These are phyloP conservation scores for Eupithecia subfuscata DNA, from an alignment of 2,888 invertebrate genomes.

Conservation along the genomic window DNA sequence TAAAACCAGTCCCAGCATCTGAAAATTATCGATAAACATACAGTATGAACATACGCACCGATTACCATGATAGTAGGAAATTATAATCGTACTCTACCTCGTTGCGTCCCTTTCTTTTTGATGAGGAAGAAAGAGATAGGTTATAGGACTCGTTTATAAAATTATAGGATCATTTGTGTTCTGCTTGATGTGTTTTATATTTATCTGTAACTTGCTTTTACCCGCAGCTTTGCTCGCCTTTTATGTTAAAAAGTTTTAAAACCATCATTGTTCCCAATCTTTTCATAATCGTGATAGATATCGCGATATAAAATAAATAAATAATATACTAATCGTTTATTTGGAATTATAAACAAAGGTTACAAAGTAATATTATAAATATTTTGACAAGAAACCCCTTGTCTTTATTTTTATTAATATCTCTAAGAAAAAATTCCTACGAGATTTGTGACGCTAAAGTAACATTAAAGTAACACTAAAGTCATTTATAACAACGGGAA, in stretches of 20 bases:
- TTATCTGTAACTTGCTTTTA: conserved; percentile 21
- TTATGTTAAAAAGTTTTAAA: background rate
- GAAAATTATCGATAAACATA: conserved; percentile 55
- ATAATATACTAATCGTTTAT: background rate
- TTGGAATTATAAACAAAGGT: background rate
- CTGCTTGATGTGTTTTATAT: conserved; percentile 43
- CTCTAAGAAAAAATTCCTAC: background rate
- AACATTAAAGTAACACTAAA: no score
- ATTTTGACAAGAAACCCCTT: no score
- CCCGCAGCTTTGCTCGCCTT: background rate
- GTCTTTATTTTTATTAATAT: no score
- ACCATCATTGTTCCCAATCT: background rate
- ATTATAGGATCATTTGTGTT: conserved; percentile 56
- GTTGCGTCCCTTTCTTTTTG: conserved; percentile 49
- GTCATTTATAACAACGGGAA: no score
- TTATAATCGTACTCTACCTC: conserved; percentile 58
- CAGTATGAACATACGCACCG: conserved; percentile 58
- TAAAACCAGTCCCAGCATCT: conserved; percentile 41
- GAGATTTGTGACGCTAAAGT: no score
- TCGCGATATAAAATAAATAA: background rate
- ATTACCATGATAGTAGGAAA: conserved; percentile 64
- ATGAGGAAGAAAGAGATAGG: conserved; percentile 36
- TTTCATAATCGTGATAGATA: background rate
- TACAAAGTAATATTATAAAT: no score
- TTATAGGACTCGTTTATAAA: conserved; percentile 41